Percentiles rank a stretch among this genome's conserved stretches.
These are phyloP conservation scores for Penaeus chinensis DNA, from an alignment of 1,140 invertebrate genomes.

Conservation along the genomic window DNA sequence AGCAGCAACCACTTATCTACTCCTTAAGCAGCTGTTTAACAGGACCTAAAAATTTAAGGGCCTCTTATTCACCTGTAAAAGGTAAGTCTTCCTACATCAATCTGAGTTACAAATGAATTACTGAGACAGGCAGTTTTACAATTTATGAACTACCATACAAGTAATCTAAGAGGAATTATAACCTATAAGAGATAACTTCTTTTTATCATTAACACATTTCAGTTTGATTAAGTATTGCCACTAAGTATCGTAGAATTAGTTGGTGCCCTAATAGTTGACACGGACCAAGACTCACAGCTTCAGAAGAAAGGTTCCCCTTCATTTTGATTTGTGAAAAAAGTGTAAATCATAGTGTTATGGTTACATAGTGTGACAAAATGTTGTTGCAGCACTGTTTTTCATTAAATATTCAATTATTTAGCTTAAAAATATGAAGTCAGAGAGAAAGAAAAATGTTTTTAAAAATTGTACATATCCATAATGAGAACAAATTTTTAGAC, in stretches of 20 bases:
- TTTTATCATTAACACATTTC: slow-evolving; percentile 28
- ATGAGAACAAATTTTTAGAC: slow-evolving; percentile 19
- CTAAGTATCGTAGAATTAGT: slow-evolving; percentile 29
- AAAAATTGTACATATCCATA: slow-evolving; percentile 8
- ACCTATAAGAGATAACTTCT: slow-evolving; percentile 17
- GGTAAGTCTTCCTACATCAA: not conserved
- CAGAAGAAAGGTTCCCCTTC: slow-evolving; percentile 25
- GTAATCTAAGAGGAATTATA: slow-evolving; percentile 36
- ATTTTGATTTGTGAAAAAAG: slow-evolving; percentile 55
- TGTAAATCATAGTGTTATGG: not conserved
- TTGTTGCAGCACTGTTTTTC: too few species aligned
- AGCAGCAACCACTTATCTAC: slow-evolving; percentile 17
- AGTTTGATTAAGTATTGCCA: slow-evolving; percentile 52
- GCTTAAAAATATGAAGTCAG: slow-evolving; percentile 21
- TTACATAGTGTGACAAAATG: too few species aligned
- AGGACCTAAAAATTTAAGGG: slow-evolving; percentile 18
- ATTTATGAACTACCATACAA: slow-evolving; percentile 24
- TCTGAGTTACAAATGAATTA: too few species aligned
- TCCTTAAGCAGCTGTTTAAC: not conserved
- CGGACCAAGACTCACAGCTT: not conserved
- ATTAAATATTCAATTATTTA: slow-evolving; percentile 20
- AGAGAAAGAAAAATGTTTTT: not conserved
- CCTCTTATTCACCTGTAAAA: slow-evolving; percentile 21
- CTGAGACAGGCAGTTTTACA: too few species aligned
- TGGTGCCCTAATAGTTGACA: slow-evolving; percentile 9